These are phyloP conservation scores for Siniperca undulata DNA, from an alignment of 2,797 vertebrate genomes.

Conservation along the genomic window DNA sequence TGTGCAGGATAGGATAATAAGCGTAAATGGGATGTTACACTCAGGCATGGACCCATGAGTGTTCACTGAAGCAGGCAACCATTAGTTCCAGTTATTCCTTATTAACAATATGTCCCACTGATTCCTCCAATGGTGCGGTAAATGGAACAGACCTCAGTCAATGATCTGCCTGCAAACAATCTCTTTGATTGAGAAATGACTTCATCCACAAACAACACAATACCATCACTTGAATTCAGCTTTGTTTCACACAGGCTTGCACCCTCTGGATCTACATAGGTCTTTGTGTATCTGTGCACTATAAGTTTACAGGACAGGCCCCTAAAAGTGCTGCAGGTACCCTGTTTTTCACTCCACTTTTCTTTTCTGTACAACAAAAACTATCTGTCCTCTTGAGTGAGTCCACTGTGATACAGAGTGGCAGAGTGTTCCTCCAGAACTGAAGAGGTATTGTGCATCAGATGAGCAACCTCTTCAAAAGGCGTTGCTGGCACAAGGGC, in stretches of 20 bases:
- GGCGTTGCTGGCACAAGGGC: constrained; percentile 6
- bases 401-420: constrained; percentile 4
- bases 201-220: constrained; percentile 24
- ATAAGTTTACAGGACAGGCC: neutral
- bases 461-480: constrained; percentile 45
- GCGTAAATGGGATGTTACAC: constrained; percentile 61
- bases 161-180: constrained; percentile 65
- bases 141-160: constrained; percentile 73
- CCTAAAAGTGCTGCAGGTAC: constrained; percentile 7
- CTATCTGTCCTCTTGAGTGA: constrained; percentile 1
- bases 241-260: neutral
- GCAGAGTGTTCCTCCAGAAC: constrained; percentile 19
- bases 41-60: constrained; percentile 36
- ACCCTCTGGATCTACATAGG: neutral
- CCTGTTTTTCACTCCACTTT: constrained; percentile 16
- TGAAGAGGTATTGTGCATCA: constrained; percentile 16
- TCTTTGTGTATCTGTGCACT: neutral
- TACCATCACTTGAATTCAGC: neutral
- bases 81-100: constrained; percentile 77
- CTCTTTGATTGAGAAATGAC: constrained; percentile 57
- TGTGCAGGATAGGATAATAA: constrained; percentile 59
- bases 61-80: constrained; percentile 58
- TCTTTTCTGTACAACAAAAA: constrained; percentile 2
- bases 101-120: constrained; percentile 77
- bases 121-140: constrained; percentile 73